These are phyloP conservation scores for Trogon melanurus DNA, from an alignment of 2,113 vertebrate species.

Conservation along the genomic window DNA sequence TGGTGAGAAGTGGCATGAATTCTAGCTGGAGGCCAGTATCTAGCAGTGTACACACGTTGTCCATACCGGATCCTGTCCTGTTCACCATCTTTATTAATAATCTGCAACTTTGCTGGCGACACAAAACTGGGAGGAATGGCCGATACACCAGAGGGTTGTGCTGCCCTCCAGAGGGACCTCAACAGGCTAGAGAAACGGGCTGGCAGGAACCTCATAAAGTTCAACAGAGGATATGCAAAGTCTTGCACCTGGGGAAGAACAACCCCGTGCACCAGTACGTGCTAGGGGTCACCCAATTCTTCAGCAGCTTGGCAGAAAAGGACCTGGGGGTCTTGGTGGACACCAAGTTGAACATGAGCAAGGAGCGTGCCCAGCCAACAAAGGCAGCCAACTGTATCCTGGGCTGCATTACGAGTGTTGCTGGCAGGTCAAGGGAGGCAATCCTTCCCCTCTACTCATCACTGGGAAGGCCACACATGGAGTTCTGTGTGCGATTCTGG, in stretches of 20 bases:
- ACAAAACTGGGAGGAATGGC: background rate
- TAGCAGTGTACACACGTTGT: background rate
- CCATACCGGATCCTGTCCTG: background rate
- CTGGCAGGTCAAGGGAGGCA: background rate
- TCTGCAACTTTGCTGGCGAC: background rate
- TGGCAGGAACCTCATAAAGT: background rate
- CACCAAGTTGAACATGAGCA: background rate
- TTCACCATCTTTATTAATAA: constrained; percentile 36
- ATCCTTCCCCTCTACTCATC: background rate
- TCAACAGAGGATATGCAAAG: background rate
- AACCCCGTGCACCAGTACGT: background rate
- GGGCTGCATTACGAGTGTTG: background rate
- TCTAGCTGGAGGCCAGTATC: background rate
- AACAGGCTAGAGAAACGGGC: background rate
- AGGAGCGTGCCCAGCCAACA: accelerated
- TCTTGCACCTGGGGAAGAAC: background rate
- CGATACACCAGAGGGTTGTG: background rate
- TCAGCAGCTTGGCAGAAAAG: background rate
- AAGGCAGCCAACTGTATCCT: background rate
- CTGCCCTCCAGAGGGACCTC: background rate
- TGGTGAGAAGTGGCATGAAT: background rate
- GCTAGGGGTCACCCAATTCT: background rate
- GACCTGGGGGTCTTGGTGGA: background rate
- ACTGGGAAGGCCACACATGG: background rate
- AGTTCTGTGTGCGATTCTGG: background rate